Evolutionary conservation across 2,888 invertebrate genomes (phyloP).

Genomic region (Melitaea athalia): DNA sequence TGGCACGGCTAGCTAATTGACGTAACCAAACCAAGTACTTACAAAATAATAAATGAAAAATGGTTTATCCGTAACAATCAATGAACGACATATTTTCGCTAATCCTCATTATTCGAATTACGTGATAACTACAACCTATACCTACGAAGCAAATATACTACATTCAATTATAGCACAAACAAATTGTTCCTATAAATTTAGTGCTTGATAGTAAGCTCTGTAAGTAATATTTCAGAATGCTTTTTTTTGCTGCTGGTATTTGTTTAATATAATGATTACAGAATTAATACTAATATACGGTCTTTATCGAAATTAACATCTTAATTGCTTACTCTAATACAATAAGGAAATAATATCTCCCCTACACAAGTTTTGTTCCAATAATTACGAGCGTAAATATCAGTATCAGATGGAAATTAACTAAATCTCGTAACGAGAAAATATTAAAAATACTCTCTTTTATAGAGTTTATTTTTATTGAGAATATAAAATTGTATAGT

Average conservation of each 20-base stretch:
- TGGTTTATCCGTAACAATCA: too few relatives aligned
- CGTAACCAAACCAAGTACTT: too few relatives aligned
- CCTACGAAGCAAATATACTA: too few relatives aligned
- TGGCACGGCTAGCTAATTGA: too few relatives aligned
- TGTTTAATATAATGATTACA: constrained; percentile 26
- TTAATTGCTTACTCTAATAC: constrained; percentile 67
- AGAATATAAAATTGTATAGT: not conserved
- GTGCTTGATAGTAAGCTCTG: too few relatives aligned
- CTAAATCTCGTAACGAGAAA: not conserved
- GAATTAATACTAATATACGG: constrained; percentile 35
- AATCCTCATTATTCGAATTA: too few relatives aligned
- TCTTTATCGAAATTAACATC: constrained; percentile 59
- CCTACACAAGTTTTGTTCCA: constrained; percentile 17
- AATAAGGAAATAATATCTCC: constrained; percentile 43
- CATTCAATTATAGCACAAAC: too few relatives aligned
- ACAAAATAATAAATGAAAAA: too few relatives aligned
- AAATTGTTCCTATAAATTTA: too few relatives aligned
- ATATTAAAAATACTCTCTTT: not conserved
- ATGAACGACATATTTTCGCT: too few relatives aligned
- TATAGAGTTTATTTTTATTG: not conserved
- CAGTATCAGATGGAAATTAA: not conserved
- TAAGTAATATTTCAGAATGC: not conserved
- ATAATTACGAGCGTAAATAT: constrained; percentile 6
- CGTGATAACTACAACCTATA: too few relatives aligned
- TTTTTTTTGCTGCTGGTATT: constrained; percentile 1